Conservation (phyloP, 92 coral and sea anemone genomes). For the Actinostola sp. region DNA sequence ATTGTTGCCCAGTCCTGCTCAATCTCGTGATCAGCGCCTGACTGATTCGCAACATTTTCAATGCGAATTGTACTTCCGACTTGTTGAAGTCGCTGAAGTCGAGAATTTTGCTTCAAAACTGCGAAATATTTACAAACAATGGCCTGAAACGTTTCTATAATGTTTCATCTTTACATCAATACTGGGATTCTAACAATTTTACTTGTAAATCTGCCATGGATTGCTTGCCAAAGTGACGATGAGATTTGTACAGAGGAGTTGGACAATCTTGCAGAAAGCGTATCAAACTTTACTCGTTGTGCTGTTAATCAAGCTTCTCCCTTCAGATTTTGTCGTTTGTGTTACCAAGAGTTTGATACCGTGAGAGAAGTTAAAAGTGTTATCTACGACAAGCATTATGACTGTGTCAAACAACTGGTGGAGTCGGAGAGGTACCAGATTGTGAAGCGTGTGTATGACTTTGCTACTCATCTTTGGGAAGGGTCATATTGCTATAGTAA, state of each 20-base stretch:
- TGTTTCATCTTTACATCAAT: not conserved
- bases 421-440: constrained; percentile 61
- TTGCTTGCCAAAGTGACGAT: not conserved
- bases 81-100: too few relatives aligned
- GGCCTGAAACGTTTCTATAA: constrained; percentile 6
- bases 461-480: constrained; percentile 53
- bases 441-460: constrained; percentile 45
- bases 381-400: constrained; percentile 13
- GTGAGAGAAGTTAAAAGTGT: constrained; percentile 7
- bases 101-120: not conserved
- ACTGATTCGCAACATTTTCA: not conserved
- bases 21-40: constrained; percentile 36
- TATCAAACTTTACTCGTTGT: constrained; percentile 60
- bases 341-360: constrained; percentile 26
- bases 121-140: not conserved
- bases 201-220: not conserved
- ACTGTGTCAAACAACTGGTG: constrained; percentile 25
- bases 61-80: not conserved
- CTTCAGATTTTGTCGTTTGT: constrained; percentile 62
- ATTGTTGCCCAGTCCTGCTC: constrained; percentile 24
- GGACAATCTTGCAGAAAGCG: constrained; percentile 42
- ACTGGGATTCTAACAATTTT: constrained; percentile 8
- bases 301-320: constrained; percentile 65
- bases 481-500: constrained; percentile 60
- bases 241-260: constrained; percentile 16